Evolutionary conservation across 1,140 invertebrate species (phyloP), one percentile per base, ranked within the genome.

Genomic region (Drosophila sp.): DNA sequence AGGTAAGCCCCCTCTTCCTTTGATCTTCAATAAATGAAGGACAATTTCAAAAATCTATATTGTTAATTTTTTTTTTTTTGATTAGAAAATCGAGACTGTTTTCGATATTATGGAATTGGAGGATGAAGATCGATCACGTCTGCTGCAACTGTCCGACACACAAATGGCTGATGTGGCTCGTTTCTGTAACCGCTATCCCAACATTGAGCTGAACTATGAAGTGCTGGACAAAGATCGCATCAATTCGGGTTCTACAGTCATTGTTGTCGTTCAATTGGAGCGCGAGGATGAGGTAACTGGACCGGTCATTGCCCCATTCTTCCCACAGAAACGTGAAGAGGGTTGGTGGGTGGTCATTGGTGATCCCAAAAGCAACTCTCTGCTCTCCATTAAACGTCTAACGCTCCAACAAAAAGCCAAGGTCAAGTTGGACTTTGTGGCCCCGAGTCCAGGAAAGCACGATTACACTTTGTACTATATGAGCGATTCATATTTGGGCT

Each of bases 311-410:
- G 99, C 99, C 17, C 99, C 99, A 0, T 97, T 98, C 93, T 99
- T 99, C 93, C 98, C 99, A 47, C 97, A 97, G 94, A 99, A 99
- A 95, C 95, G 98, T 56, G 99, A 99, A 92, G 99, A 99, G 93
- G 98, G 98, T 41, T 99, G 99, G 99, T 99, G 99, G 98, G 97
- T 99, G 4, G 98, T 99, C 17, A 98, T 99, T 87, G 98, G 99
- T 1, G 98, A 99, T 92, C 97, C 98, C 0, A 98, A 97, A 89
- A 95, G 94, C 1, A 99, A 99, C 93, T 98, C 97, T 0, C 93
- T 99, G 11, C 94, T 99, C 0, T 99, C 98, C 2, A 99, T 99
- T 90, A 99, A 99, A 92, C 94, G 99, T 23, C 93, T 99, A 17
- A 98, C 97, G 0, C 93, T 99, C 0, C 98, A 98, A 79, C 96